A percentile compares a stretch with the other conserved stretches of the same genome.
Conservation (phyloP, 2,797 vertebrate species). For the Schizopygopsis malacanthus region DNA sequence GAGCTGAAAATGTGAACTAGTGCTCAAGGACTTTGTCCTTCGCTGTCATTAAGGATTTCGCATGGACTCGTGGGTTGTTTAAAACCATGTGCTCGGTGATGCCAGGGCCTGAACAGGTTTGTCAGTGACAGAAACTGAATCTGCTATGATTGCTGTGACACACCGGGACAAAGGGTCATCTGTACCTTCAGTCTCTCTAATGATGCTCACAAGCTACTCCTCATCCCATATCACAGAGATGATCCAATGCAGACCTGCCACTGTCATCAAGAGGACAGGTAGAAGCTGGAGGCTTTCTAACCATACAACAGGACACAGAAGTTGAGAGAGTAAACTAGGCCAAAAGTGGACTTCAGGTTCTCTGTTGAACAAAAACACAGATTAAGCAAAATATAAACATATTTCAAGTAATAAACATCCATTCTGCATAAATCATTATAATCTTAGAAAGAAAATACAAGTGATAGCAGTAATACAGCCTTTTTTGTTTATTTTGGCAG, state of each 20-base stretch:
- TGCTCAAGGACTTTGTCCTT: conserved; percentile 37
- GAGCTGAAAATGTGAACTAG: conserved; percentile 50
- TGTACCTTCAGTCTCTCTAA: conserved; percentile 59
- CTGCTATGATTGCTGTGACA: conserved; percentile 44
- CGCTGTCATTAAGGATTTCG: conserved; percentile 16
- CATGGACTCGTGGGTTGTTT: conserved; percentile 18
- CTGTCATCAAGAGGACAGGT: conserved; percentile 48
- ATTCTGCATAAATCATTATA: background rate
- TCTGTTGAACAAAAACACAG: background rate
- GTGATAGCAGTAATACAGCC: conserved; percentile 8
- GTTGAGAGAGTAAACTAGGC: conserved; percentile 19
- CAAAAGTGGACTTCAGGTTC: background rate
- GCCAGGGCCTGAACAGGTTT: conserved; percentile 22
- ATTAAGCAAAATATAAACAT: background rate
- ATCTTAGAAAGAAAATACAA: background rate
- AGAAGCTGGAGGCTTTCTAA: conserved; percentile 29
- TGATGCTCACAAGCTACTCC: conserved; percentile 57
- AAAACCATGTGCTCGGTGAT: conserved; percentile 24
- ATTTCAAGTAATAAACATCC: background rate
- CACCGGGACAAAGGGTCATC: conserved; percentile 54
- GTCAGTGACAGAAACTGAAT: conserved; percentile 47
- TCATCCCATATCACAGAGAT: conserved; percentile 55
- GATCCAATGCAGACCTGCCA: conserved; percentile 51
- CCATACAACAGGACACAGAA: conserved; percentile 30
- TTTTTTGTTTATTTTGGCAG: conserved; percentile 51